Conservation (phyloP, 2,113 vertebrate genomes). For the Percopsis transmontana region DNA sequence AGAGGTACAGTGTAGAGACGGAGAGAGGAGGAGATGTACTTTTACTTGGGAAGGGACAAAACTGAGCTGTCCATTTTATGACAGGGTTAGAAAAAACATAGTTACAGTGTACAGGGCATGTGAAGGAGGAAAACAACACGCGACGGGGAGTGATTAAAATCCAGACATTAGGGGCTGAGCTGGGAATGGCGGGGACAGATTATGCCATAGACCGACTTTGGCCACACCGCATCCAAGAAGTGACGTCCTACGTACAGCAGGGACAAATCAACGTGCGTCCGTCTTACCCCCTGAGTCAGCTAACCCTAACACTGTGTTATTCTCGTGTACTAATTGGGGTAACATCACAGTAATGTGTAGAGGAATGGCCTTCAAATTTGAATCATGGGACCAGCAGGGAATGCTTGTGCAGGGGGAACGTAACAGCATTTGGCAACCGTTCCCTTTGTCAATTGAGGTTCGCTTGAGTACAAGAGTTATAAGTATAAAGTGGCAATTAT, state of each 20-base stretch:
- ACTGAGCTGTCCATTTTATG: background rate
- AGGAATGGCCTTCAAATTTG: background rate
- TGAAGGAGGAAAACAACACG: conserved; percentile 23
- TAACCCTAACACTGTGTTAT: background rate
- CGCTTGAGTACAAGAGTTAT: background rate
- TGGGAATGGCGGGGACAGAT: conserved; percentile 19
- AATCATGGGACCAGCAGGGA: background rate
- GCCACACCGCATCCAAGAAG: conserved; percentile 24
- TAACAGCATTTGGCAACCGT: background rate
- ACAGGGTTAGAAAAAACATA: background rate
- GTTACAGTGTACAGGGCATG: conserved; percentile 24
- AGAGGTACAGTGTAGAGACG: background rate
- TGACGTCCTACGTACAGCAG: too few relatives aligned
- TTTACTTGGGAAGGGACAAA: background rate
- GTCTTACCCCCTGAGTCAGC: too few relatives aligned
- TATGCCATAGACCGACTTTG: conserved; percentile 42
- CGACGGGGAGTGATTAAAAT: conserved; percentile 58
- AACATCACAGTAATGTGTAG: background rate
- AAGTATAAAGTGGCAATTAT: too few relatives aligned
- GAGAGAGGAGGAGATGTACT: background rate
- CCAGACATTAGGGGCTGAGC: conserved; percentile 58
- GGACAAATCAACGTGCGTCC: too few relatives aligned
- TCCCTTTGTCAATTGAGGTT: background rate
- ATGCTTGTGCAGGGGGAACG: background rate
- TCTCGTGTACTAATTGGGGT: background rate